These are phyloP conservation scores for Dicycla oo DNA, from an alignment of 2,888 invertebrate genomes.

Conservation along the genomic window DNA sequence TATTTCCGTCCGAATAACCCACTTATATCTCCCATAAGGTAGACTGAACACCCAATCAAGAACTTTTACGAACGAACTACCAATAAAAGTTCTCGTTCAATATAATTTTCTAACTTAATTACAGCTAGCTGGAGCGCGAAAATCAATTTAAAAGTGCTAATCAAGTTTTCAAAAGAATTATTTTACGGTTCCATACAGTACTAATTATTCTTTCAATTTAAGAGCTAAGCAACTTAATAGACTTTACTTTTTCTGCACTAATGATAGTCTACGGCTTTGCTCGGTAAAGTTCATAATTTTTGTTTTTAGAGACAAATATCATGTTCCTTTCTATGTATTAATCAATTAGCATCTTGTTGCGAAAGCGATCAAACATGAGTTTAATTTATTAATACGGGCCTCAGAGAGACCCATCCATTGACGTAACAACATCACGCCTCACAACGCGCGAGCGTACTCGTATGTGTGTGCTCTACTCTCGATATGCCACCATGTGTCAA, in stretches of 20 bases:
- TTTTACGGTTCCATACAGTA: constrained; percentile 36
- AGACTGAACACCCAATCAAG: constrained; percentile 26
- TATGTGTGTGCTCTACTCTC: too few relatives aligned
- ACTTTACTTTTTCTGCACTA: constrained; percentile 1
- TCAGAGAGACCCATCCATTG: background rate
- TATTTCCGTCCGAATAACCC: background rate
- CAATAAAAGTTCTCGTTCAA: constrained; percentile 31
- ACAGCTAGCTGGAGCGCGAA: constrained; percentile 30
- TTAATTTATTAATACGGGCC: constrained; percentile 10
- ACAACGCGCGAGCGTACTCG: too few relatives aligned
- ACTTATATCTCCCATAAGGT: background rate
- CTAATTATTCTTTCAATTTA: constrained; percentile 40
- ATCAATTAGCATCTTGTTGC: background rate
- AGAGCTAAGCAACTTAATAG: constrained; percentile 21
- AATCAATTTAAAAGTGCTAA: constrained; percentile 51
- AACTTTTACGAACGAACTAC: constrained; percentile 9
- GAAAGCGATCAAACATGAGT: background rate
- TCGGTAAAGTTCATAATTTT: background rate
- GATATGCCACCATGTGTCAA: too few relatives aligned
- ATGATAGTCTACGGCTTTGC: constrained; percentile 1
- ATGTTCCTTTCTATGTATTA: background rate
- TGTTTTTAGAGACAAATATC: background rate
- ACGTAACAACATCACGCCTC: constrained; percentile 26
- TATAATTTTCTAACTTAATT: constrained; percentile 48
- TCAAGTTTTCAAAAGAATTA: constrained; percentile 43